Percentiles rank a stretch among this genome's conserved stretches.
These are phyloP conservation scores for Stenichneumon culpator DNA, from an alignment of 2,888 invertebrate species.

Conservation along the genomic window DNA sequence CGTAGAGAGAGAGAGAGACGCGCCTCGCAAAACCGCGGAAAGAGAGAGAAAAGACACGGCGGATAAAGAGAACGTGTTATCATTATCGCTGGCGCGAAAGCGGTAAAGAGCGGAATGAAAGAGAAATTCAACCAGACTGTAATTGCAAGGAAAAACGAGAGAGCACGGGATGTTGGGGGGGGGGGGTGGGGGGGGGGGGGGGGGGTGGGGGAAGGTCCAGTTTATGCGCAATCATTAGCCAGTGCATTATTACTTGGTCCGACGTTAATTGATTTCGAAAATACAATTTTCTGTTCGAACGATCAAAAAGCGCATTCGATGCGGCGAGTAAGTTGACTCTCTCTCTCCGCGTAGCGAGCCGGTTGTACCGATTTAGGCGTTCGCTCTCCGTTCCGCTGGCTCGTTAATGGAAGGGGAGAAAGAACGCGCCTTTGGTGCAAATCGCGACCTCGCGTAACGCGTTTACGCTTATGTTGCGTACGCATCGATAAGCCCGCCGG, in stretches of 20 bases:
- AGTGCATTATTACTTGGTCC: slow-evolving; percentile 82
- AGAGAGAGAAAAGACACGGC: slow-evolving; percentile 29
- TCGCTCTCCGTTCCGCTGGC: slow-evolving; percentile 36
- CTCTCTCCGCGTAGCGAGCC: slow-evolving; percentile 20
- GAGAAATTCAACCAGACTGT: slow-evolving; percentile 22
- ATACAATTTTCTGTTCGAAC: slow-evolving; percentile 84
- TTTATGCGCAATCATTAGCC: slow-evolving; percentile 79
- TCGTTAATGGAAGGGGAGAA: not conserved
- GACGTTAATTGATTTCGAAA: slow-evolving; percentile 84
- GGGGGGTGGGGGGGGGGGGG: not conserved
- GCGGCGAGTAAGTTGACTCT: slow-evolving; percentile 16
- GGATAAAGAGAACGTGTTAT: slow-evolving; percentile 18
- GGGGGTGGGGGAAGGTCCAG: not conserved
- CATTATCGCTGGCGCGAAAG: slow-evolving; percentile 33
- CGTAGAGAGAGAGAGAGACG: slow-evolving; percentile 31
- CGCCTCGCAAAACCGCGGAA: slow-evolving; percentile 21
- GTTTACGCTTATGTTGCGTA: slow-evolving; percentile 38
- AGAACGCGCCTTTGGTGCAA: slow-evolving; percentile 1
- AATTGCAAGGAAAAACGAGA: slow-evolving; percentile 32
- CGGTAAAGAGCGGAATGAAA: slow-evolving; percentile 34
- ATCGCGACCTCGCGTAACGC: slow-evolving; percentile 25
- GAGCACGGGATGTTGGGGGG: not conserved
- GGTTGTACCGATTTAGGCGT: slow-evolving; percentile 21
- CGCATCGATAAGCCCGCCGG: slow-evolving; percentile 54
- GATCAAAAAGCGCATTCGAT: slow-evolving; percentile 81